A percentile compares a stretch with the other conserved stretches of the same genome.
Conservation (phyloP, 2,888 invertebrate genomes). For the Cactoblastis cactorum region DNA sequence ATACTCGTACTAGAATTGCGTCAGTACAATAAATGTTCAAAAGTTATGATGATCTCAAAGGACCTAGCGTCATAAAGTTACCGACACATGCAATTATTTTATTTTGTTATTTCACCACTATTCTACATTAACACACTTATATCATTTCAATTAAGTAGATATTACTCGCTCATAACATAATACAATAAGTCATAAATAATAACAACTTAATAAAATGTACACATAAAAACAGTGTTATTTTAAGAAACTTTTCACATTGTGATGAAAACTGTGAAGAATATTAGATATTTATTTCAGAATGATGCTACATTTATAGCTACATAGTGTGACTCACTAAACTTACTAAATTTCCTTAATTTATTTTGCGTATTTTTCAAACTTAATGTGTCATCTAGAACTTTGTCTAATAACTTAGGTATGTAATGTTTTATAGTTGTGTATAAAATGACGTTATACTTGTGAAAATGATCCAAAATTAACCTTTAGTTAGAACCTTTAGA, state of each 20-base stretch:
- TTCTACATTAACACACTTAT: slow-evolving; percentile 22
- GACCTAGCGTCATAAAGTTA: slow-evolving; percentile 23
- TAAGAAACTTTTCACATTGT: neutral
- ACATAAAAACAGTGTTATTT: neutral
- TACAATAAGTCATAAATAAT: neutral
- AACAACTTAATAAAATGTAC: neutral
- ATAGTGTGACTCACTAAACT: neutral
- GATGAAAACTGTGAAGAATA: neutral
- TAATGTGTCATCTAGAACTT: neutral
- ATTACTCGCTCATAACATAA: slow-evolving; percentile 1
- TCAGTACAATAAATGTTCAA: slow-evolving; percentile 17
- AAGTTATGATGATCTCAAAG: slow-evolving; percentile 20
- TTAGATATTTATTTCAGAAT: slow-evolving; percentile 6
- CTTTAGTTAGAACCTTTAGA: too few species aligned
- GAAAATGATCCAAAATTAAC: too few species aligned
- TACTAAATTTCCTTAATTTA: slow-evolving; percentile 1
- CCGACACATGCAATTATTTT: slow-evolving; percentile 25
- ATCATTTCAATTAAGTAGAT: slow-evolving; percentile 10
- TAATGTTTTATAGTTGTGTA: too few species aligned
- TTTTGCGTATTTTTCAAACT: neutral
- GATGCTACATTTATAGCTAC: neutral
- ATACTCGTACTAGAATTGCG: slow-evolving; percentile 17
- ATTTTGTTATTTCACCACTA: slow-evolving; percentile 23
- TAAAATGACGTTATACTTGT: too few species aligned
- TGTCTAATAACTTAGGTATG: neutral